These are phyloP conservation scores for Drosophila pandora DNA, from an alignment of 1,140 invertebrate species.

Conservation along the genomic window DNA sequence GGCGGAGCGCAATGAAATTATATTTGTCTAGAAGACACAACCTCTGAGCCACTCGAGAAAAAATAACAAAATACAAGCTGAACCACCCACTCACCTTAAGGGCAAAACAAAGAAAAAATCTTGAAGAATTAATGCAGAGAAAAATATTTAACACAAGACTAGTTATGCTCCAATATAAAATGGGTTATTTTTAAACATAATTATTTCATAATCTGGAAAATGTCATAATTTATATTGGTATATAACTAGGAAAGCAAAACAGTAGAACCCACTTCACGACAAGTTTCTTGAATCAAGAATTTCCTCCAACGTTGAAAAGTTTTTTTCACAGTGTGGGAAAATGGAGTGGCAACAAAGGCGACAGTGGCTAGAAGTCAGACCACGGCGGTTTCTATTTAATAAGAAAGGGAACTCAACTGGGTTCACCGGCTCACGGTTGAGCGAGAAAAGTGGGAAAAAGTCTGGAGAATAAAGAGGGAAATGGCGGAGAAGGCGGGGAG, in stretches of 20 bases:
- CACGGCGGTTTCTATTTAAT: slow-evolving; percentile 55
- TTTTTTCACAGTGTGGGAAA: slow-evolving; percentile 13
- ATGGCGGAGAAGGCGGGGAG: slow-evolving; percentile 2
- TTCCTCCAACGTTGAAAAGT: not conserved
- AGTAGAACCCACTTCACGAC: not conserved
- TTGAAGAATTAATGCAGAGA: not conserved
- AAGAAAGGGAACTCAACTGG: slow-evolving; percentile 53
- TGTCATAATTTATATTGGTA: not conserved
- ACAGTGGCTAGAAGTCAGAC: slow-evolving; percentile 58
- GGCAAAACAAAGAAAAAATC: not conserved
- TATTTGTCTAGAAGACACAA: slow-evolving; percentile 70
- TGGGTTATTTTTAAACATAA: no score
- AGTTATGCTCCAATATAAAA: not conserved
- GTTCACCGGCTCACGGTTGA: slow-evolving; percentile 26
- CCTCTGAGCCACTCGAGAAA: not conserved
- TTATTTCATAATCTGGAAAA: no score
- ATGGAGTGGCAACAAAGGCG: slow-evolving; percentile 38
- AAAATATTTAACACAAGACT: not conserved
- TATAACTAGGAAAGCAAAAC: not conserved
- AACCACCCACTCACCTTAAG: not conserved
- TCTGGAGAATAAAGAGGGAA: slow-evolving; percentile 2
- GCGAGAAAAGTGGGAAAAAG: slow-evolving; percentile 28
- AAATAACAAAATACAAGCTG: not conserved
- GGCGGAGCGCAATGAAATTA: slow-evolving; percentile 78
- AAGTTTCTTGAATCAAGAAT: not conserved